phyloP scores from a whole-genome alignment of 2,113 vertebrate species.

The Cinclus cinclus region DNA sequence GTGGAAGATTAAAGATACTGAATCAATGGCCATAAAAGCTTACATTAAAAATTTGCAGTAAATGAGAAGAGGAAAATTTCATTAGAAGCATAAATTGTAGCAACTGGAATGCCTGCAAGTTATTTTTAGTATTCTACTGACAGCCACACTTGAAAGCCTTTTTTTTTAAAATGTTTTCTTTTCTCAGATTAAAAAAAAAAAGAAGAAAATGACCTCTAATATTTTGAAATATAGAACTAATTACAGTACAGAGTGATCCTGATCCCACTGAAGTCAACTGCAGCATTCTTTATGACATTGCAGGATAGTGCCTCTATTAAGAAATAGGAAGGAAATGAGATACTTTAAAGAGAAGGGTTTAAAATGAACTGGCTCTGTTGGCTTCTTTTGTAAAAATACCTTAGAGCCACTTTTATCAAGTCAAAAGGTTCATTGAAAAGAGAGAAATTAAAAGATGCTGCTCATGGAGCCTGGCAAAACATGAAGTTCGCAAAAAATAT shows the following conservation, averaged over 20 bases:
- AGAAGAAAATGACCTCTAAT: constrained; percentile 43
- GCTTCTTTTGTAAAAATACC: constrained; percentile 62
- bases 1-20: constrained; percentile 32
- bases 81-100: constrained; percentile 55
- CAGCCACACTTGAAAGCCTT: not conserved
- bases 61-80: constrained; percentile 42
- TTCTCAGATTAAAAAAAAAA: not conserved
- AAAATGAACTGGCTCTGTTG: constrained; percentile 65
- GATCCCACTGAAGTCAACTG: constrained; percentile 35
- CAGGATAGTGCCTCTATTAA: constrained; percentile 55
- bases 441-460: constrained; percentile 67
- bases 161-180: constrained; percentile 20
- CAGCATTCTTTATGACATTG: not conserved
- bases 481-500: constrained; percentile 57
- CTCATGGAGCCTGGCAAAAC: constrained; percentile 22
- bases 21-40: constrained; percentile 58
- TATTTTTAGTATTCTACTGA: constrained; percentile 42
- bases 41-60: constrained; percentile 54
- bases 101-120: not conserved
- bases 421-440: constrained; percentile 62
- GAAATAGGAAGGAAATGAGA: constrained; percentile 70
- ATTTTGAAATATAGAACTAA: constrained; percentile 61
- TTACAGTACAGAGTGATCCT: constrained; percentile 43
- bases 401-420: constrained; percentile 67
- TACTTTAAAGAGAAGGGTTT: constrained; percentile 64